These are phyloP conservation scores for Apodemia hepburni DNA, from an alignment of 2,888 invertebrate species.

Conservation along the genomic window DNA sequence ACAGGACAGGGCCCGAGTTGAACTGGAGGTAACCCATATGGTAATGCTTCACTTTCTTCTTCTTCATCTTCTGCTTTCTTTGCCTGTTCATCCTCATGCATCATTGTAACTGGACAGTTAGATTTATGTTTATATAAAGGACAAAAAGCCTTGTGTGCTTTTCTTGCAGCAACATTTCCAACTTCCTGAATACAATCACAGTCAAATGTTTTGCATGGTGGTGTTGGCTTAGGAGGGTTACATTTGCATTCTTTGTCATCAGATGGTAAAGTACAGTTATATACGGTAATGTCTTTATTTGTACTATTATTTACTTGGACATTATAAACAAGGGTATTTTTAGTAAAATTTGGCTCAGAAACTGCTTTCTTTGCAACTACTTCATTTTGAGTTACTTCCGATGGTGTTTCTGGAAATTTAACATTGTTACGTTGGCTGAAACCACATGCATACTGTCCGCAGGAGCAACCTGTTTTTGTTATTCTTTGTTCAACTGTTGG, in stretches of 20 bases:
- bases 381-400: background rate
- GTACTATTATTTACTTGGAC: slow-evolving; percentile 36
- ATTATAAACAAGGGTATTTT: slow-evolving; percentile 39
- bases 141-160: slow-evolving; percentile 60
- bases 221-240: slow-evolving; percentile 55
- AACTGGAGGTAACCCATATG: slow-evolving; percentile 68
- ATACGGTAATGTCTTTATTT: slow-evolving; percentile 38
- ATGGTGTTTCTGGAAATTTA: background rate
- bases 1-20: slow-evolving; percentile 70
- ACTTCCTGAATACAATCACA: slow-evolving; percentile 59
- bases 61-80: slow-evolving; percentile 57
- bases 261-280: slow-evolving; percentile 46
- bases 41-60: slow-evolving; percentile 58
- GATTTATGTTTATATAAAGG: slow-evolving; percentile 61
- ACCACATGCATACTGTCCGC: background rate
- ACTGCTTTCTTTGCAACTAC: slow-evolving; percentile 30
- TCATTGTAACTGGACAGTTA: slow-evolving; percentile 56
- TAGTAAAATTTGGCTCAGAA: slow-evolving; percentile 35
- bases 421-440: background rate
- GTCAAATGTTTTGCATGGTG: slow-evolving; percentile 64
- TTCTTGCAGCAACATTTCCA: slow-evolving; percentile 48
- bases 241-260: slow-evolving; percentile 66
- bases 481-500: background rate
- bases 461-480: background rate
- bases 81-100: slow-evolving; percentile 49